Conservation (phyloP, 1,140 invertebrate genomes). For the Brachionus angularis region DNA sequence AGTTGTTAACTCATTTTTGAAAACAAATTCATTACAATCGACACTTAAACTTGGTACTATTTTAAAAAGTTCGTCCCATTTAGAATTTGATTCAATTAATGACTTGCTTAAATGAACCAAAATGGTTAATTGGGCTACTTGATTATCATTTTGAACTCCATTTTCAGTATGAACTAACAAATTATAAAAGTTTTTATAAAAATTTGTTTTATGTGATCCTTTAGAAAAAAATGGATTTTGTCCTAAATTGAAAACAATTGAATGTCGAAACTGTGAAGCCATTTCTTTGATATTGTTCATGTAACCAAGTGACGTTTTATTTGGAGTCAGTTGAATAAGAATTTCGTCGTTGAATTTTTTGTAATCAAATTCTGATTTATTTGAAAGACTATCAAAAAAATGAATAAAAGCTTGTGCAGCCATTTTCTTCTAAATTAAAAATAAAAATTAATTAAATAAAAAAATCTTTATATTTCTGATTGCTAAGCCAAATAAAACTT, state of each 20-base stretch:
- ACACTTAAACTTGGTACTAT: background rate
- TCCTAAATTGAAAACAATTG: background rate
- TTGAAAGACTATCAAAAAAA: too few relatives aligned
- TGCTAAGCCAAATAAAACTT: too few relatives aligned
- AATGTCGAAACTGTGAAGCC: background rate
- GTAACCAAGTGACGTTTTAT: background rate
- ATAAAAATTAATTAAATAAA: too few relatives aligned
- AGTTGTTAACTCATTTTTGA: background rate
- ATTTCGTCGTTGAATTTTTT: background rate
- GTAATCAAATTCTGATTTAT: background rate
- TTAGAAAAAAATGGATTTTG: background rate
- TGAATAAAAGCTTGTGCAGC: too few relatives aligned
- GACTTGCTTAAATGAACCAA: background rate
- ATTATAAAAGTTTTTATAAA: background rate
- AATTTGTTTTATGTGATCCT: background rate
- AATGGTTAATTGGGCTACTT: background rate
- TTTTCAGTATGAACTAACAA: background rate
- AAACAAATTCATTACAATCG: background rate
- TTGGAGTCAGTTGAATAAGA: background rate
- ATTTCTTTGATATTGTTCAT: background rate
- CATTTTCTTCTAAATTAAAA: too few relatives aligned
- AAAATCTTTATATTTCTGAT: too few relatives aligned
- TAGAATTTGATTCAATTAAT: background rate
- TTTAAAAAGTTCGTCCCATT: background rate
- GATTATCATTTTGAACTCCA: background rate